These are phyloP conservation scores for Akabosia matsudoensis DNA, from an alignment of 1,140 invertebrate species.

Conservation along the genomic window DNA sequence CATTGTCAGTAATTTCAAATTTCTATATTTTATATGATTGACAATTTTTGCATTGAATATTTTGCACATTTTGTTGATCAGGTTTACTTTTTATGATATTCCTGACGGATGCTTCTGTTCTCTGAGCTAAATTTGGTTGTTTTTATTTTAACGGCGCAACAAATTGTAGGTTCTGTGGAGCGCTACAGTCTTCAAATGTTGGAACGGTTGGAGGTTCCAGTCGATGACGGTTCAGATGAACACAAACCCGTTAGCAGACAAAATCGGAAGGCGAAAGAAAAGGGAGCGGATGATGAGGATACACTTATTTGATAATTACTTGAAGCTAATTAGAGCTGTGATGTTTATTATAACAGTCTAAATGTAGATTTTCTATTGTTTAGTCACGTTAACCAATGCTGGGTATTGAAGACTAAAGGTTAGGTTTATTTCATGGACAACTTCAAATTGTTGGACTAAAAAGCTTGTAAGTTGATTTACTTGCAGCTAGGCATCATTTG, in stretches of 20 bases:
- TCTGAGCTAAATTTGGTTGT: neutral
- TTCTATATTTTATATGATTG: neutral
- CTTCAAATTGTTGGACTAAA: too few species aligned
- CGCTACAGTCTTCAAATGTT: conserved; percentile 54
- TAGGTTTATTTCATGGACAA: too few species aligned
- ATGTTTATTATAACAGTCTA: too few species aligned
- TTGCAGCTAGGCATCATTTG: neutral
- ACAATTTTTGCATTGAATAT: neutral
- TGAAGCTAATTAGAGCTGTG: neutral
- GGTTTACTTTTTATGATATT: too few species aligned
- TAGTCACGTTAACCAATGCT: too few species aligned
- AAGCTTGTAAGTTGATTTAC: neutral
- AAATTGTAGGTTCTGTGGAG: conserved; percentile 55
- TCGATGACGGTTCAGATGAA: neutral
- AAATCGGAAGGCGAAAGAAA: conserved; percentile 26
- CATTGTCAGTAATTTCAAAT: too few species aligned
- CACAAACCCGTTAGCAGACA: neutral
- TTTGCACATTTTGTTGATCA: neutral
- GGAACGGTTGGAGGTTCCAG: conserved; percentile 47
- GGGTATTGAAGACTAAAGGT: too few species aligned
- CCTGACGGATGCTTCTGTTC: too few species aligned
- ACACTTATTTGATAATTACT: conserved; percentile 43
- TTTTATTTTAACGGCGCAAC: neutral
- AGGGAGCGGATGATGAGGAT: conserved; percentile 44
- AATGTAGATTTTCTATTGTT: too few species aligned